Conservation (phyloP, 2,888 invertebrate genomes). For the Pollenia angustigena region DNA sequence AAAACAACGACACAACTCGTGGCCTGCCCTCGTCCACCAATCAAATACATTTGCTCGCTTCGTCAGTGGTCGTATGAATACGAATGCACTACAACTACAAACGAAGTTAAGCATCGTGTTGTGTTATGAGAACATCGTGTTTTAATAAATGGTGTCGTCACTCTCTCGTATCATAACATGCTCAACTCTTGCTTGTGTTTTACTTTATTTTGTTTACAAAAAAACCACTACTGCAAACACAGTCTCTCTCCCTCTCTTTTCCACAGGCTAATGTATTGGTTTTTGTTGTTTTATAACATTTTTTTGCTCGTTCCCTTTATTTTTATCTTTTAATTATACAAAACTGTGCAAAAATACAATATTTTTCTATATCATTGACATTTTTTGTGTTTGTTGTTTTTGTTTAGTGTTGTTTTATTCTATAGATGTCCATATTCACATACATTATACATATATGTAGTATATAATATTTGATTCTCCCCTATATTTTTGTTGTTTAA, state of each 20-base stretch:
- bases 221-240: not conserved
- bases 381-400: constrained; percentile 36
- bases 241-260: constrained; percentile 2
- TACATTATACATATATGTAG: too few species aligned
- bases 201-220: constrained; percentile 14
- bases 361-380: constrained; percentile 56
- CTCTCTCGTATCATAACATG: not conserved
- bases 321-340: constrained; percentile 53
- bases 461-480: constrained; percentile 13
- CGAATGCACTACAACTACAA: not conserved
- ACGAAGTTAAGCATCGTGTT: constrained; percentile 52
- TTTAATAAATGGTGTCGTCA: not conserved
- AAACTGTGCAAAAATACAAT: constrained; percentile 45
- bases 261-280: not conserved
- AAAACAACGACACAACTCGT: constrained; percentile 42
- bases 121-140: constrained; percentile 32
- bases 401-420: constrained; percentile 51
- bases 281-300: not conserved
- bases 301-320: constrained; percentile 9
- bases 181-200: constrained; percentile 38
- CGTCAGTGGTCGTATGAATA: constrained; percentile 57
- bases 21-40: constrained; percentile 63
- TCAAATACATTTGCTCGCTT: constrained; percentile 59
- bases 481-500: constrained; percentile 11
- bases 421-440: not conserved